Evolutionary conservation across 2,113 vertebrate species (phyloP), one percentile per base, ranked within the genome.

Genomic region (Zosterops borbonicus): DNA sequence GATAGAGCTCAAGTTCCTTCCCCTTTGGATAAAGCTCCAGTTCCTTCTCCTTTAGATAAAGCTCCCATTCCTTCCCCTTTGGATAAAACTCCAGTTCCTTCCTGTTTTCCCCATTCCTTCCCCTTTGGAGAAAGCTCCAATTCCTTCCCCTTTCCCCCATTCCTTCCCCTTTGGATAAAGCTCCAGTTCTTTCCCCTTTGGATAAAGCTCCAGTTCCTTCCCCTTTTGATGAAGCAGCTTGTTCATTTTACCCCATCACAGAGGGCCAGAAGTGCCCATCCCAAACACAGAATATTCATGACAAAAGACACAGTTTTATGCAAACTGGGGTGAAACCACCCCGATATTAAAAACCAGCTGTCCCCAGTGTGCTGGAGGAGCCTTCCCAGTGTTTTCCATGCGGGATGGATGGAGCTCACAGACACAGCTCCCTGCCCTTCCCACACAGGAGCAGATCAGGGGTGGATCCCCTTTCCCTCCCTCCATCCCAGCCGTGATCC

Each of bases 261-360:
- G 52, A 37, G 3, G 49, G 62, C 4, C 28, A 80, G 25, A 33
- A 5, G 3, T 4, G 58, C 70, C 49, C 50, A 8, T 5, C 9
- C 70, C 74, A 53, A 29, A 14, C n/a, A 2, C 8, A 1, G 76
- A 29, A 17, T 9, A 25, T 24, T 12, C 41, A 3, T 5, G 5
- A 9, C 14, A 11, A 24, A 44, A 52, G 10, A 9, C 42, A 4
- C 0, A 4, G 0, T 15, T 39, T 17, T 1, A 6, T 35, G 24
- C 1, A 33, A 69, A 2, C 49, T 25, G 4, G 15, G 37, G 46
- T 6, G 46, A 62, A 56, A 15, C 4, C 44, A 9, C 7, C 31
- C 31, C 1, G 2, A 3, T 1, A 8, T 3, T 0, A 4, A 6
- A 37, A 13, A 13, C 2, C 7, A 74, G 52, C 59, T 50, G 67